These are phyloP conservation scores for Lutjanus erythropterus DNA, from an alignment of 2,113 vertebrate genomes.

Conservation along the genomic window DNA sequence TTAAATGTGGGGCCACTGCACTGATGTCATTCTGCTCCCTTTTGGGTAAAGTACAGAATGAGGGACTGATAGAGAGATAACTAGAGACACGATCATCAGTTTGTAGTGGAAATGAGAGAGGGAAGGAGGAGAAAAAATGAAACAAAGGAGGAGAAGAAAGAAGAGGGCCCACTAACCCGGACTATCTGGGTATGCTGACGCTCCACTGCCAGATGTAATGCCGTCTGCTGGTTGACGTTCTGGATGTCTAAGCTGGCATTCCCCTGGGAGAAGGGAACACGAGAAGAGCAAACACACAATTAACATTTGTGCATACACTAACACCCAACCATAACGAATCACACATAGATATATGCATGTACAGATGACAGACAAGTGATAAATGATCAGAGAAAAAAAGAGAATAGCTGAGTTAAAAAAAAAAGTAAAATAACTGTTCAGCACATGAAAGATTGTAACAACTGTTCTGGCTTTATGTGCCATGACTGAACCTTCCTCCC, in stretches of 20 bases:
- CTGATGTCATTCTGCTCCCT: conserved; percentile 28
- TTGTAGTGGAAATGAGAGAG: conserved; percentile 8
- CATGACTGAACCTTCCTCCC: conserved; percentile 43
- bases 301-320: conserved; percentile 19
- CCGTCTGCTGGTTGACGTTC: conserved; percentile 99
- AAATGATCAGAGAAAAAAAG: background rate
- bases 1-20: conserved; percentile 48
- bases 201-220: conserved; percentile 97
- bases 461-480: conserved; percentile 35
- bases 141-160: background rate
- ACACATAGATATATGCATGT: background rate
- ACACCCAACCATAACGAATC: background rate
- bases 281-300: conserved; percentile 27
- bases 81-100: conserved; percentile 39
- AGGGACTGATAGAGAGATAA: conserved; percentile 34
- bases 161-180: conserved; percentile 86
- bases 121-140: conserved; percentile 2
- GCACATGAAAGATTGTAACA: conserved; percentile 20
- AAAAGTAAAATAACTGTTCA: conserved; percentile 4
- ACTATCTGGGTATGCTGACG: conserved; percentile 99
- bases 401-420: background rate
- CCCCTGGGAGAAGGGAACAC: conserved; percentile 84
- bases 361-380: conserved; percentile 7
- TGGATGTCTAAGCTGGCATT: conserved; percentile 98
- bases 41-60: conserved; percentile 37